Conservation (phyloP, 2,888 invertebrate genomes). For the Apamea epomidion region DNA sequence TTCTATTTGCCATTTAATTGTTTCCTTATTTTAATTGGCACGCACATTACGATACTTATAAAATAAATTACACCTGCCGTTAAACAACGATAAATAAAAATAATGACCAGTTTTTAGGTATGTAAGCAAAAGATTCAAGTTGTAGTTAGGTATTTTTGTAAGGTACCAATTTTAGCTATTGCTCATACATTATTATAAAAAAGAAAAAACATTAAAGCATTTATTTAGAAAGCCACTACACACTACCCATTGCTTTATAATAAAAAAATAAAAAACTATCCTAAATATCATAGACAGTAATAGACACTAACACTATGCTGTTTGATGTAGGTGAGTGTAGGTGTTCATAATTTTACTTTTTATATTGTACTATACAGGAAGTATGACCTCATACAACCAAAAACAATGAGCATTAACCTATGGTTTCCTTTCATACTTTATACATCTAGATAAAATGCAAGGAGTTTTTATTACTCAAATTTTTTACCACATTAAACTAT, state of each 20-base stretch:
- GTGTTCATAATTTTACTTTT: slow-evolving; percentile 49
- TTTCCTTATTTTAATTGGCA: slow-evolving; percentile 36
- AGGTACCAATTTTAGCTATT: slow-evolving; percentile 9
- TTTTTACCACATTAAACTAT: neutral
- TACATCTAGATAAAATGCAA: neutral
- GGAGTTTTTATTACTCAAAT: neutral
- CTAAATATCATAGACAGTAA: neutral
- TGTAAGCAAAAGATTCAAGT: neutral
- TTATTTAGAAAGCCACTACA: neutral
- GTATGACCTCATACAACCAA: slow-evolving; percentile 61
- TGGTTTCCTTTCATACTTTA: slow-evolving; percentile 37
- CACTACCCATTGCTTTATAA: neutral
- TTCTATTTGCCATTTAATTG: slow-evolving; percentile 21
- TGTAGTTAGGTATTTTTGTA: slow-evolving; percentile 13
- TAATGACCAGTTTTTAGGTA: neutral
- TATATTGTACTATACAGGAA: slow-evolving; percentile 54
- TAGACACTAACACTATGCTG: slow-evolving; percentile 6
- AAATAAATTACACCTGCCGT: slow-evolving; percentile 38
- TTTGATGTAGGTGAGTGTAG: slow-evolving; percentile 61
- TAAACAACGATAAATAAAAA: slow-evolving; percentile 32
- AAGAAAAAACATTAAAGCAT: neutral
- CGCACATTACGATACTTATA: slow-evolving; percentile 3
- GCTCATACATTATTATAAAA: neutral
- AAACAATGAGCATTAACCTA: slow-evolving; percentile 34
- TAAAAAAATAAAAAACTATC: neutral